Evolutionary conservation across 2,888 invertebrate species (phyloP), one percentile per base, ranked within the genome.

Genomic region (Cinara cedri): DNA sequence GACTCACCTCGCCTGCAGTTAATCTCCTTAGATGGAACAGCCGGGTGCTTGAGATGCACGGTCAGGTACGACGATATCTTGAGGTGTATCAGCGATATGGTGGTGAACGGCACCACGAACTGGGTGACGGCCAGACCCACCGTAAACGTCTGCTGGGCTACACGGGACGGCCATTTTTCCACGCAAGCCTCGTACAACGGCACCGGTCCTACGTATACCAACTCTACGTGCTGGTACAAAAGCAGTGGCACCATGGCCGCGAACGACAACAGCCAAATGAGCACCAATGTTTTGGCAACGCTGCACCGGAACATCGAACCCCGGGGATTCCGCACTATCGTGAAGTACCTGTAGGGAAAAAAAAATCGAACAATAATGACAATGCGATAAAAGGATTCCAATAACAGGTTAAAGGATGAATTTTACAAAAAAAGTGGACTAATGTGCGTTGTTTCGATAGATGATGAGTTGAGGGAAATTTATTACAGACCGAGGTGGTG

Each of bases 261-360:
- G 80, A 87, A 85, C 11, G 87, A 86, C 71, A 87, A 84, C 24
- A 86, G 81, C 88, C 88, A 88, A 63, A 88, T 87, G 24, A 86
- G 85, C 1, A 85, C 85, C 10, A 87, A 86, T 3, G 87, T 86
- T 2, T 86, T 86, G 42, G 87, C 84, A 76, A 86, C 84, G 44
- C 83, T 83, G 76, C 83, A 83, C 9, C 83, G 72, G 57, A 83
- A 83, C 57, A 83, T 81, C 24, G 82, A 81, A 16, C 83, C 82
- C 26, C 83, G 57, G 6, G 84, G 83, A 2, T 84, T 82, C 68
- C 84, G 82, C 3, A 88, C 87, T 81, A 88, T 88, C 57, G 88
- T 86, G 82, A 84, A 84, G 82, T 86, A 86, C 46, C 84, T 84
- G 83, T 14, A 46, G 10, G 10, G 10, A 34, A 34, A 34, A 34